Percentiles rank a stretch among this genome's conserved stretches.
Conservation (phyloP, 1,140 invertebrate species). For the Cylas formicarius region DNA sequence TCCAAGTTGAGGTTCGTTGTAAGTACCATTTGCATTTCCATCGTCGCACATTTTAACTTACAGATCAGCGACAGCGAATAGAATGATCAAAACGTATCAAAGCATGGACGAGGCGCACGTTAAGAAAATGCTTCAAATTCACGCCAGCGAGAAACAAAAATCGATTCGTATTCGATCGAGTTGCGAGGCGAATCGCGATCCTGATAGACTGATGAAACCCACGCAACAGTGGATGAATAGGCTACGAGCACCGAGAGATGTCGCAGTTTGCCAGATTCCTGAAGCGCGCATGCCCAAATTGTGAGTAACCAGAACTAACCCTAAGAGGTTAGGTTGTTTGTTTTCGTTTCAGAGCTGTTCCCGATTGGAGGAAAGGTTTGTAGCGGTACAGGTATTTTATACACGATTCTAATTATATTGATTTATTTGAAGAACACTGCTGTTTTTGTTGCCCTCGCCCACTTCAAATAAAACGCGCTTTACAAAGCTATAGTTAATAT, state of each 20-base stretch:
- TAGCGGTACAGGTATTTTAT: too few relatives aligned
- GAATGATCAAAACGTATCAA: slow-evolving; percentile 35
- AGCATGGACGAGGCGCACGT: slow-evolving; percentile 32
- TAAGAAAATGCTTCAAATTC: slow-evolving; percentile 23
- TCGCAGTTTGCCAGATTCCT: slow-evolving; percentile 3
- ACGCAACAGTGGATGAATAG: slow-evolving; percentile 35
- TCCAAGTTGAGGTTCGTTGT: too few relatives aligned
- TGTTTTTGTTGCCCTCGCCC: too few relatives aligned
- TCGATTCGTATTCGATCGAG: slow-evolving; percentile 22
- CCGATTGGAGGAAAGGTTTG: slow-evolving; percentile 35
- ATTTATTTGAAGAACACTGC: too few relatives aligned
- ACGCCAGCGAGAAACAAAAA: slow-evolving; percentile 6
- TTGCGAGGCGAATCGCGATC: slow-evolving; percentile 26
- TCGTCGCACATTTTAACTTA: slow-evolving; percentile 1
- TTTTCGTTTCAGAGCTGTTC: slow-evolving; percentile 25
- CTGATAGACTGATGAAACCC: slow-evolving; percentile 31
- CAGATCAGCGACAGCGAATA: slow-evolving; percentile 31
- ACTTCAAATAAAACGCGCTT: too few relatives aligned
- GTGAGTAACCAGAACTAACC: slow-evolving; percentile 18
- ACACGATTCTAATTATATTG: too few relatives aligned
- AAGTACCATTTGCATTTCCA: not conserved
- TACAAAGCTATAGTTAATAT: too few relatives aligned
- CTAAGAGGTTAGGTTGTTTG: not conserved
- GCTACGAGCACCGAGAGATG: slow-evolving; percentile 16
- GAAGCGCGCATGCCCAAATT: slow-evolving; percentile 27